Percentiles rank a stretch among this genome's conserved stretches.
phyloP scores from a whole-genome alignment of 2,113 vertebrate genomes.

The Ivindomyrus marchei region DNA sequence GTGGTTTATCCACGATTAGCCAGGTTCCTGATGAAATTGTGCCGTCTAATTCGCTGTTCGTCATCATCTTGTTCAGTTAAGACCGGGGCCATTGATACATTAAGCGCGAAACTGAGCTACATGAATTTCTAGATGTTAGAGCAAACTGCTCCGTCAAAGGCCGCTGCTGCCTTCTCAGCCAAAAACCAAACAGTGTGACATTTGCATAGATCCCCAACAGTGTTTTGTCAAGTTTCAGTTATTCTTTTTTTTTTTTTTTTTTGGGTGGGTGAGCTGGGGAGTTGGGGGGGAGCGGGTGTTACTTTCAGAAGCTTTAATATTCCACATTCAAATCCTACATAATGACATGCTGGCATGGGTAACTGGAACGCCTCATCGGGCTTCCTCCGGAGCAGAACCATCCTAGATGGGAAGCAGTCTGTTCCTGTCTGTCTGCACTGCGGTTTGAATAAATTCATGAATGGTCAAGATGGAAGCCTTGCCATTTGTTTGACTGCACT shows the following conservation, averaged over 20 bases:
- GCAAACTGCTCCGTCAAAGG: background rate
- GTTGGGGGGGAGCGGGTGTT: background rate
- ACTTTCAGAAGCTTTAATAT: constrained; percentile 11
- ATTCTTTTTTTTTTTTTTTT: background rate
- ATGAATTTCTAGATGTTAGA: background rate
- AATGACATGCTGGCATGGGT: constrained; percentile 1
- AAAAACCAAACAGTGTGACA: background rate
- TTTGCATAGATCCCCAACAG: constrained; percentile 3
- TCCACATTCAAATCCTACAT: background rate
- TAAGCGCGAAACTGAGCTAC: background rate
- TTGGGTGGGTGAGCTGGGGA: background rate
- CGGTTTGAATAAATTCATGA: constrained; percentile 12
- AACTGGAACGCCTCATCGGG: background rate
- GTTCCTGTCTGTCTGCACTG: background rate
- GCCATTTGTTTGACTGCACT: background rate
- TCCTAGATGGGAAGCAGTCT: background rate
- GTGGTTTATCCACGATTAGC: background rate
- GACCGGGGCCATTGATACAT: background rate
- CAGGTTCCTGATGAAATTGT: background rate
- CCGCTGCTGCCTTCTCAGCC: background rate
- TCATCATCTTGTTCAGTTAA: background rate
- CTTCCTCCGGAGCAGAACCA: background rate
- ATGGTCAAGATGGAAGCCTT: background rate
- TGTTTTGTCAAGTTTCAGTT: background rate
- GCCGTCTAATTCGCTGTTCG: background rate